phyloP scores from a whole-genome alignment of 2,888 invertebrate genomes.

The Cantharis nigra region DNA sequence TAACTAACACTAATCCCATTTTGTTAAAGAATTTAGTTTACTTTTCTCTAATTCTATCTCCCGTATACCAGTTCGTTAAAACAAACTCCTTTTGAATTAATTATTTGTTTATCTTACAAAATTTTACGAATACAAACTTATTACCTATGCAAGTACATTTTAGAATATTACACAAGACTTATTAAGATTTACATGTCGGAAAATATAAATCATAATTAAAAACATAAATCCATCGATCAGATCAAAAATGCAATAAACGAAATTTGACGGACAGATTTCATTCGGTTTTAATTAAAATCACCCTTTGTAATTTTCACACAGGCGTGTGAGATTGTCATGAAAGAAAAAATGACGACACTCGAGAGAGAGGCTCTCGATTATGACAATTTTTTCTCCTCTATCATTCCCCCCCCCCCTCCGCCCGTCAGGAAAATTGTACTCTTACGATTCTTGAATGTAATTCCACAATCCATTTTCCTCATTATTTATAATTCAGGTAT shows the following conservation, averaged over 20 bases:
- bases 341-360: not conserved
- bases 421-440: no score
- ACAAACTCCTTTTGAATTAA: not conserved
- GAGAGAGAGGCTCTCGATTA: not conserved
- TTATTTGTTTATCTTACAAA: not conserved
- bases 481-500: no score
- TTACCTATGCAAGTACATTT: not conserved
- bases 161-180: not conserved
- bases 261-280: not conserved
- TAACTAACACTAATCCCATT: not conserved
- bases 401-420: not conserved
- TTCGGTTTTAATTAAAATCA: not conserved
- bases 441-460: no score
- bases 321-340: not conserved
- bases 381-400: not conserved
- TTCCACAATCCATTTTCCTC: no score
- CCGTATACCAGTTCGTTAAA: not conserved
- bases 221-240: not conserved
- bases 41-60: not conserved
- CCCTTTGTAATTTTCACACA: not conserved
- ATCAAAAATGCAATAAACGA: not conserved
- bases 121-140: not conserved
- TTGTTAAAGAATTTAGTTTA: constrained; percentile 1
- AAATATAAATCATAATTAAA: no score
- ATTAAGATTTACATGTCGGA: not conserved